Evolutionary conservation across 2,888 invertebrate genomes (phyloP), one percentile per base, ranked within the genome.

Genomic region (Nebria brevicollis): DNA sequence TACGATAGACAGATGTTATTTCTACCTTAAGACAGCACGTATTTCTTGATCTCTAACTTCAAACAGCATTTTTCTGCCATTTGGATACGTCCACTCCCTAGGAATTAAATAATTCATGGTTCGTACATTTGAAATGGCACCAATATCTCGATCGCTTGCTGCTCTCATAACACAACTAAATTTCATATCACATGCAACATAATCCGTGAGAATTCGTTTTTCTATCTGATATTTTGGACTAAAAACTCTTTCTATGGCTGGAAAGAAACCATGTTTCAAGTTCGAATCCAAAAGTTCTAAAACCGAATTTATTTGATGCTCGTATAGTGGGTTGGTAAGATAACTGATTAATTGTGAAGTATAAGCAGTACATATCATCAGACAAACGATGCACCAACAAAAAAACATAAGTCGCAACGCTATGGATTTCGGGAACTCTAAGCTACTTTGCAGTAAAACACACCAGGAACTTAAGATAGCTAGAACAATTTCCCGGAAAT

Each of bases 281-380:
- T 88, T 89, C 66, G 89, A 90, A 0, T 86, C 86, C 6, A 91
- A 85, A 11, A 92, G 87, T 83, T 92, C 91, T 72, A 89, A 85
- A 2, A 92, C 86, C 0, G 88, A 89, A 80, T 91, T 86, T 7
- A 92, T 89, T 87, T 92, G 92, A 84, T 91, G 87, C 79, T 91
- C 88, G 81, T 88, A 89, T 1, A 89, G 88, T 0, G 92, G 91
- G 84, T 91, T 88, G n/a, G 90, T 90, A 72, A 93, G 88, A 0
- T 92, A 91, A 10, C 89, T 88, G 79, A 92, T 91, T 82, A 93
- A 86, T 84, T 92, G 91, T 0, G 92, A 92, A 80, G 92, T 91
- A 82, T 92, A 93, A 0, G 90, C 89, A 0, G 91, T 91, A 25
- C 90, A 85, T 83, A 92, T 88, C 83, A 91, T 87, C 54, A 92